phyloP scores from a whole-genome alignment of 1,140 invertebrate genomes.

The Achatina immaculata region DNA sequence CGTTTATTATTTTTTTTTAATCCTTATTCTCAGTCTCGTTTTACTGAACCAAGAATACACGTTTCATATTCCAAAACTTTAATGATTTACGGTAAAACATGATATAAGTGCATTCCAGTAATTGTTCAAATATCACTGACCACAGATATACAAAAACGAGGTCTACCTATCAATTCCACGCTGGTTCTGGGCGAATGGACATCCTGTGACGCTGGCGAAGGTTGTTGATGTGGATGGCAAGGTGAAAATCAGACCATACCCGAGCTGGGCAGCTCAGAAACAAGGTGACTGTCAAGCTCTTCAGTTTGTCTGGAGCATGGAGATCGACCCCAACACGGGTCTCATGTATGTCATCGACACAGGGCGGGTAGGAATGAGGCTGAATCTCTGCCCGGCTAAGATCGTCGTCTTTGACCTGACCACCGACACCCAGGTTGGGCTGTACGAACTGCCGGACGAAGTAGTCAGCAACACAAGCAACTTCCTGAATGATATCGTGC shows the following conservation, averaged over 20 bases:
- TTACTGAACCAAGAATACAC: no score
- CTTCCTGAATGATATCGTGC: constrained; percentile 52
- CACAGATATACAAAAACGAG: constrained; percentile 47
- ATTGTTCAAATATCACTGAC: no score
- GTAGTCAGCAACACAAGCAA: constrained; percentile 37
- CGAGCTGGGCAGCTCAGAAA: not conserved
- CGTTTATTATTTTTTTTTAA: no score
- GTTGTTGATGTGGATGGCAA: not conserved
- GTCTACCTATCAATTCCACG: constrained; percentile 56
- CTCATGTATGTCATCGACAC: constrained; percentile 61
- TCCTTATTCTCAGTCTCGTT: no score
- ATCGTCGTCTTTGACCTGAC: constrained; percentile 55
- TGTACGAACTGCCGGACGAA: constrained; percentile 45
- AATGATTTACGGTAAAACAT: no score
- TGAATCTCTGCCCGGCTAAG: constrained; percentile 51
- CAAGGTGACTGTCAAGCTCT: constrained; percentile 39
- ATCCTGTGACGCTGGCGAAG: constrained; percentile 18
- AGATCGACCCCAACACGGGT: constrained; percentile 56
- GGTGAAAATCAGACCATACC: constrained; percentile 48
- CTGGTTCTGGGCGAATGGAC: constrained; percentile 45
- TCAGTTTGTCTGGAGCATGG: constrained; percentile 54
- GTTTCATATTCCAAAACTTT: no score
- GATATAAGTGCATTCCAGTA: no score
- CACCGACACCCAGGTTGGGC: constrained; percentile 36
- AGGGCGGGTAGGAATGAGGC: constrained; percentile 20